Conservation (phyloP, 1,140 invertebrate genomes). For the Drosophila pandora region DNA sequence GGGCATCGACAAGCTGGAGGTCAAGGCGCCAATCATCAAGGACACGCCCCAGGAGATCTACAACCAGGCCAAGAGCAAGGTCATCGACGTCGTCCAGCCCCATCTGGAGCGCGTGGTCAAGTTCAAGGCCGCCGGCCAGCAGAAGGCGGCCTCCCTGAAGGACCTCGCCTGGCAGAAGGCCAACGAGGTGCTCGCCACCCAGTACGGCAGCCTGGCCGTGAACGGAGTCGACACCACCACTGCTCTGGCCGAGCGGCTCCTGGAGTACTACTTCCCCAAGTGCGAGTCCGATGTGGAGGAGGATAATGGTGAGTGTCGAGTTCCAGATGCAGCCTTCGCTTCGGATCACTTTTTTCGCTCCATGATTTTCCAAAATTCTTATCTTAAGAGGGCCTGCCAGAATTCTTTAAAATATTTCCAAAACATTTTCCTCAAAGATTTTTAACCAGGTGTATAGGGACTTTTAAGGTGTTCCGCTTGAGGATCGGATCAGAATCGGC, state of each 20-base stretch:
- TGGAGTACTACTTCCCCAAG: slow-evolving; percentile 88
- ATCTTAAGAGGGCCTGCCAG: no score
- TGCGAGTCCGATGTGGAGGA: slow-evolving; percentile 85
- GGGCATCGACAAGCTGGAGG: slow-evolving; percentile 88
- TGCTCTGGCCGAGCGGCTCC: slow-evolving; percentile 86
- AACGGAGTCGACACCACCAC: slow-evolving; percentile 87
- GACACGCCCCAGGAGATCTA: slow-evolving; percentile 89
- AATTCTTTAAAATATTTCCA: no score
- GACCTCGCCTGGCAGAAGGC: slow-evolving; percentile 89
- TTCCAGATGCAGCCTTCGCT: neutral
- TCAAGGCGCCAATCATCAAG: slow-evolving; percentile 88
- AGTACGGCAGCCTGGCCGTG: slow-evolving; percentile 87
- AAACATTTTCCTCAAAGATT: no score
- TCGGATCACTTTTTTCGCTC: neutral
- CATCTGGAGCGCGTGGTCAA: slow-evolving; percentile 86
- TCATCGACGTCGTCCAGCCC: slow-evolving; percentile 86
- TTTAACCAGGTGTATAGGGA: no score
- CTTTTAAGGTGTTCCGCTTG: no score
- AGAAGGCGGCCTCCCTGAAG: slow-evolving; percentile 87
- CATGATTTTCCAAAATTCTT: neutral
- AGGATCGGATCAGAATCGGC: no score
- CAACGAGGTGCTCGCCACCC: slow-evolving; percentile 88
- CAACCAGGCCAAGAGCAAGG: slow-evolving; percentile 88
- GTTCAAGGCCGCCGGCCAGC: slow-evolving; percentile 86
- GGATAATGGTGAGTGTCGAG: slow-evolving; percentile 83